Evolutionary conservation across 2,888 invertebrate species (phyloP).

Genomic region (Brachynemurus nebulosus): DNA sequence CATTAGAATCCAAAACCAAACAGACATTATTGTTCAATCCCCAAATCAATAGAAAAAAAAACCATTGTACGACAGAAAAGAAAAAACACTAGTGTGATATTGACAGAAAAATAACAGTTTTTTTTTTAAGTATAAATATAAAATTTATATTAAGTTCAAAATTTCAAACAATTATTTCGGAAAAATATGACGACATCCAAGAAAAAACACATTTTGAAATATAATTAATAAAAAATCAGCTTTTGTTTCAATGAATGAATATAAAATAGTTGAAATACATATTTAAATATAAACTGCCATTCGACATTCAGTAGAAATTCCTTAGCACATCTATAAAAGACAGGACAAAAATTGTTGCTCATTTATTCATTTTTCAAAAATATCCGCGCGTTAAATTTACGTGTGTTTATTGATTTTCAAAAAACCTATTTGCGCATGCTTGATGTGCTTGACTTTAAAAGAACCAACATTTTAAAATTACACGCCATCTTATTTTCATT

Average conservation of each 20-base stretch:
- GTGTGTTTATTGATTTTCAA: no score
- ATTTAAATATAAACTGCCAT: conserved; percentile 8
- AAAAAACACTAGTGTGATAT: not conserved
- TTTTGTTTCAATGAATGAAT: not conserved
- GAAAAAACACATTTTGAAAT: conserved; percentile 4
- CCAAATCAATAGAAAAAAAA: conserved; percentile 2
- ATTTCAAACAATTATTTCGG: not conserved
- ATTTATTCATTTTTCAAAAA: not conserved
- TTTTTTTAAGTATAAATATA: not conserved
- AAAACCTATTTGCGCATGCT: no score
- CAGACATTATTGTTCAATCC: no score
- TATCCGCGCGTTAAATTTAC: not conserved
- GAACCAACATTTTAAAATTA: no score
- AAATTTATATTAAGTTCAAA: not conserved
- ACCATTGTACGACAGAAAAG: not conserved
- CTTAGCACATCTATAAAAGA: conserved; percentile 9
- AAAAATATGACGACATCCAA: conserved; percentile 3
- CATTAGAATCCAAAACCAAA: no score
- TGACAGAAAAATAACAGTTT: not conserved
- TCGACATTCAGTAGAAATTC: conserved; percentile 10
- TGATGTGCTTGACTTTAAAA: no score
- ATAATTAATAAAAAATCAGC: conserved; percentile 1
- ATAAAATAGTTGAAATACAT: conserved; percentile 2
- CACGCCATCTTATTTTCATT: no score
- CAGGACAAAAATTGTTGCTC: not conserved